phyloP scores from a whole-genome alignment of 2,797 vertebrate genomes.

The Coluber constrictor region DNA sequence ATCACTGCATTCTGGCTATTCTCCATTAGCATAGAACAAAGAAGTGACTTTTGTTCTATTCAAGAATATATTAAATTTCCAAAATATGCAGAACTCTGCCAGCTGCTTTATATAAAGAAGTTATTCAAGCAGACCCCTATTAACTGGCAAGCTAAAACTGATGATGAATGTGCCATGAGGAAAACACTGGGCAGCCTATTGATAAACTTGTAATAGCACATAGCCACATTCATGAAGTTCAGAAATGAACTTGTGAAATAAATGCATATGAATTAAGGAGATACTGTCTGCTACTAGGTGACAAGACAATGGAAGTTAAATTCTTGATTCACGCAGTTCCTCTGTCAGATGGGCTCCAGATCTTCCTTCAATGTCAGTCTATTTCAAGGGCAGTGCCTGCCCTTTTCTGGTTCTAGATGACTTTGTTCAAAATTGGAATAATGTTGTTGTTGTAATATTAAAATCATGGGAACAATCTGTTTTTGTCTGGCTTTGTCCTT shows the following conservation, averaged over 20 bases:
- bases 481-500: not conserved
- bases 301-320: not conserved
- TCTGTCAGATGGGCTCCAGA: not conserved
- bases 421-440: not conserved
- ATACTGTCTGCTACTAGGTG: not conserved
- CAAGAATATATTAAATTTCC: not conserved
- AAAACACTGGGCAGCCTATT: not conserved
- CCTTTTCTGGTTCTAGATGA: not conserved
- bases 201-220: not conserved
- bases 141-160: not conserved
- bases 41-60: not conserved
- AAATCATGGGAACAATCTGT: not conserved
- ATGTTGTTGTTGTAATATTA: not conserved
- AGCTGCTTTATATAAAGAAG: not conserved
- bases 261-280: not conserved
- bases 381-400: not conserved
- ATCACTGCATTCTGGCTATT: not conserved
- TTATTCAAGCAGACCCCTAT: not conserved
- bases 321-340: not conserved
- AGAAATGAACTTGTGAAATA: not conserved
- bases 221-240: not conserved
- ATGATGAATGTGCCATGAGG: not conserved
- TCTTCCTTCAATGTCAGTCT: not conserved
- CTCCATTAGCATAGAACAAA: not conserved
- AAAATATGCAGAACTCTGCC: not conserved